Base-by-base conservation (phyloP, 1,140 invertebrate genomes). In the Drosophila prosaltans region DNA sequence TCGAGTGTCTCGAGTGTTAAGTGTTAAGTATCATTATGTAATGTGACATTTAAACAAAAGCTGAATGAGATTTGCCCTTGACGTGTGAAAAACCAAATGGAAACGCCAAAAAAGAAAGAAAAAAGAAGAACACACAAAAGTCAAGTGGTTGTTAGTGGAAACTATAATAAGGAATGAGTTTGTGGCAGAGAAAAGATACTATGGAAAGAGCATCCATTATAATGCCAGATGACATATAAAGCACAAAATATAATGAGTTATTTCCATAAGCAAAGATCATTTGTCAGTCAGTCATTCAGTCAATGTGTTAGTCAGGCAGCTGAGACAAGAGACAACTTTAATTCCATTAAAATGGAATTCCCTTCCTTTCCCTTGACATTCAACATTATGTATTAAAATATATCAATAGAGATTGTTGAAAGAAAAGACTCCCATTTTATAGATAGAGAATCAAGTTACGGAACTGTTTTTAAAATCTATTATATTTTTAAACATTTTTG, bases 1-100 rank as follows among this genome's bases (percentile, higher is more conserved):
- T 51, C 45, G 69, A 55, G 66, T 39, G 58, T 28, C 39, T 54
- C 24, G 45, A 45, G 48, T 61, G 65, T 36, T 62, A 69, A 81
- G 75, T 86, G 83, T 74, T 74, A 70, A 81, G 83, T 86, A 73
- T 83, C 81, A 83, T 83, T 83, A 83, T 83, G 76, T 83, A 83
- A 83, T 83, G 80, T 83, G 76, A 79, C 81, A 83, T 83, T 83
- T 80, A 83, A 83, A 83, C 80, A 82, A 83, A 81, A 66, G 80
- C 51, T 61, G 66, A 67, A 66, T 72, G 63, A 70, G 62, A 76
- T 73, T 68, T 65, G 73, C 74, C 72, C 78, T 70, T 77, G 70
- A 71, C 57, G 60, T 73, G 74, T 80, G 74, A 73, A 77, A 78
- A 80, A 78, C 57, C 54, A 62, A 69, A 69, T 60, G 68, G 74